Percentiles rank a stretch among this genome's conserved stretches.
Evolutionary conservation across 1,140 invertebrate genomes (phyloP).

Genomic region (Leptoteleia sp.): DNA sequence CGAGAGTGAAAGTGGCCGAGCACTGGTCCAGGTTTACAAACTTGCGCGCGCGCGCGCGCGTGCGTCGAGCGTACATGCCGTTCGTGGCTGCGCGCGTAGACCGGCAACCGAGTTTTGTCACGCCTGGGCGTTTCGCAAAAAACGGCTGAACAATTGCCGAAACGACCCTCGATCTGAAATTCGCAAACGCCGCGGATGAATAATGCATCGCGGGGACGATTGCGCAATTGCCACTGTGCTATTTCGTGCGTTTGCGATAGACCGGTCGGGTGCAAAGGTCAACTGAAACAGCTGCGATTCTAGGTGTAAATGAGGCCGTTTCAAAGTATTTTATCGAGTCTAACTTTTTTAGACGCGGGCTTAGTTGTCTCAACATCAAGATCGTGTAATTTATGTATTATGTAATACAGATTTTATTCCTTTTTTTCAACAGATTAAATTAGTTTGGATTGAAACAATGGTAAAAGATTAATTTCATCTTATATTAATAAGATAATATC

Average conservation of each 20-base stretch:
- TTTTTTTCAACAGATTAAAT: too few relatives aligned
- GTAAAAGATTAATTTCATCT: too few relatives aligned
- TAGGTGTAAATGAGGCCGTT: too few relatives aligned
- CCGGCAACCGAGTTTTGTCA: constrained; percentile 39
- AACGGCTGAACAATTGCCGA: constrained; percentile 33
- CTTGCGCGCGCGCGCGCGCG: constrained; percentile 53
- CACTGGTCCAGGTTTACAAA: constrained; percentile 66
- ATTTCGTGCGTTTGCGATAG: constrained; percentile 1
- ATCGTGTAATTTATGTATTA: too few relatives aligned
- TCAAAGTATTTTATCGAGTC: too few relatives aligned
- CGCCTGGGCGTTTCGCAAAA: constrained; percentile 41
- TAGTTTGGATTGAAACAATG: too few relatives aligned
- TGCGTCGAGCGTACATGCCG: constrained; percentile 40
- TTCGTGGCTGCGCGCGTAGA: constrained; percentile 40
- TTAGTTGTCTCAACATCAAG: too few relatives aligned
- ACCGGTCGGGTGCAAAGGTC: too few relatives aligned
- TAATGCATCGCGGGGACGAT: constrained; percentile 34
- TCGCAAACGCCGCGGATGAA: constrained; percentile 35
- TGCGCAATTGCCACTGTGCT: constrained; percentile 26
- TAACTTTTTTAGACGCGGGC: too few relatives aligned
- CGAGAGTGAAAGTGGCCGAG: constrained; percentile 74
- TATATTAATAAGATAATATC: too few relatives aligned
- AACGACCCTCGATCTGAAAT: constrained; percentile 15
- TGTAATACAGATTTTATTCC: too few relatives aligned
- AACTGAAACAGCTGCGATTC: too few relatives aligned